phyloP scores from a whole-genome alignment of 2,797 vertebrate species.

The Nyctalus aviator region DNA sequence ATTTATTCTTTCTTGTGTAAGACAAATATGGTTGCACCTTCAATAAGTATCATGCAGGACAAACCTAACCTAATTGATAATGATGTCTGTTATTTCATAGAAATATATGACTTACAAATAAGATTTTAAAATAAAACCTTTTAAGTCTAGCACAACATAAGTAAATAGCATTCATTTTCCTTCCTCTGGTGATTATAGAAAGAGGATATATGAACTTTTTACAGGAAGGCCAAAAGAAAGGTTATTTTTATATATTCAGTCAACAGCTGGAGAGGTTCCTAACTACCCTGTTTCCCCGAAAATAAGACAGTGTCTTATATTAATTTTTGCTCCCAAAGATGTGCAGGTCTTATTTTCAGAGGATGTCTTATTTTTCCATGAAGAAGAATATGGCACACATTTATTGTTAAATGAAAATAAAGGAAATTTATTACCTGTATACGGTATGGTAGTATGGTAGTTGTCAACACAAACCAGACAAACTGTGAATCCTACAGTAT shows the following conservation, averaged over 20 bases:
- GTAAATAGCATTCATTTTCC: not conserved
- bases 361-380: too few relatives aligned
- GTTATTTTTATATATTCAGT: not conserved
- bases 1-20: not conserved
- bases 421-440: too few relatives aligned
- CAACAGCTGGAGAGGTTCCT: not conserved
- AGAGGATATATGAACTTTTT: not conserved
- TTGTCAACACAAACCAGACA: too few relatives aligned
- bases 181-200: not conserved
- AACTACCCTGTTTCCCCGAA: not conserved
- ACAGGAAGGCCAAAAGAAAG: not conserved
- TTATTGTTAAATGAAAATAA: too few relatives aligned
- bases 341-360: too few relatives aligned
- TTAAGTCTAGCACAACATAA: not conserved
- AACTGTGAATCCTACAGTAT: too few relatives aligned
- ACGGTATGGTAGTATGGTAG: too few relatives aligned
- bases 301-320: too few relatives aligned
- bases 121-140: slow-evolving; percentile 6
- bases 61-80: not conserved
- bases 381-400: too few relatives aligned
- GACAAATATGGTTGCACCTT: not conserved
- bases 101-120: not conserved
- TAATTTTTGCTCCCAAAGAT: too few relatives aligned
- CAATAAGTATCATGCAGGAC: not conserved
- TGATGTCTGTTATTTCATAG: not conserved